A percentile compares a stretch with the other conserved stretches of the same genome.
phyloP scores from a whole-genome alignment of 2,113 vertebrate genomes.

The Psettodes erumei region DNA sequence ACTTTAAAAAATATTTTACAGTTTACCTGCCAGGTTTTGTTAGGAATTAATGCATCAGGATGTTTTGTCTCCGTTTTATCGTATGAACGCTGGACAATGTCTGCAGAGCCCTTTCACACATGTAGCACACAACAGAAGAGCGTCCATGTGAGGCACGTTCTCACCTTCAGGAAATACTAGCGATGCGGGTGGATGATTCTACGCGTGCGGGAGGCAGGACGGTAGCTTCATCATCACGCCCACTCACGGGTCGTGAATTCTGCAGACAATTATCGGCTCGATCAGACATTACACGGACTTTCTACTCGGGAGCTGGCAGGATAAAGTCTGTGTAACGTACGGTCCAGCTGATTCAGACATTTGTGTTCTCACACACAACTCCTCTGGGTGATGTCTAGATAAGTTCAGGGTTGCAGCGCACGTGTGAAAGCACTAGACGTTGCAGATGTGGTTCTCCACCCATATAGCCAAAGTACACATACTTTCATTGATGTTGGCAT shows the following conservation, averaged over 20 bases:
- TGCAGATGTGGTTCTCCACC: neutral
- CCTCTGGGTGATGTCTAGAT: neutral
- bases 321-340: neutral
- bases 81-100: no score
- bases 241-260: neutral
- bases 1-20: no score
- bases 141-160: neutral
- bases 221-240: neutral
- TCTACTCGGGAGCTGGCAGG: neutral
- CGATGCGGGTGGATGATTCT: no score
- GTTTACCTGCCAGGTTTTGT: neutral
- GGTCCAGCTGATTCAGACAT: neutral
- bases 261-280: neutral
- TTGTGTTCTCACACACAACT: neutral
- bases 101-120: neutral
- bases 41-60: neutral
- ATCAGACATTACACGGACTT: neutral
- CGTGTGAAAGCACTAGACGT: neutral
- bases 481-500: constrained; percentile 29
- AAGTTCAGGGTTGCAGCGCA: neutral
- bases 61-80: no score
- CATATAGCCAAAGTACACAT: neutral
- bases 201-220: neutral
- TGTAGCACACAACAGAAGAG: neutral
- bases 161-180: neutral